Evolutionary conservation across 2,888 invertebrate species (phyloP).

Genomic region (Scaptomyza tumidula): DNA sequence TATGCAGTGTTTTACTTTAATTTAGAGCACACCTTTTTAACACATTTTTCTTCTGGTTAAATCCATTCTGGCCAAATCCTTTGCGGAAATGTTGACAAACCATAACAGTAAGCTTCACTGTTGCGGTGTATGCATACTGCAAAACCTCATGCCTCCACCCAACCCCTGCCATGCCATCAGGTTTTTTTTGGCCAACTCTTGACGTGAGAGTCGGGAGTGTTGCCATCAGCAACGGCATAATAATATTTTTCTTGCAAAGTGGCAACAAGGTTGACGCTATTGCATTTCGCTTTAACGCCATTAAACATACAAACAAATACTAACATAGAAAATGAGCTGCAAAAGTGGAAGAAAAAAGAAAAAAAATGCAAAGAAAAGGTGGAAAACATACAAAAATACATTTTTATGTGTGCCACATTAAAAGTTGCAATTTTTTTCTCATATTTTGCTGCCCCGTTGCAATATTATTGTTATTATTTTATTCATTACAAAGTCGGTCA

Average conservation of each 20-base stretch:
- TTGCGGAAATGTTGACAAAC: constrained; percentile 5
- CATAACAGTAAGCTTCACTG: constrained; percentile 7
- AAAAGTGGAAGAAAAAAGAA: constrained; percentile 2
- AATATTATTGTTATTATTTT: constrained; percentile 12
- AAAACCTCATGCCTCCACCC: too few species aligned
- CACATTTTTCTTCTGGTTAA: not conserved
- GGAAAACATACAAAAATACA: constrained; percentile 38
- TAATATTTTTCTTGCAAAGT: constrained; percentile 61
- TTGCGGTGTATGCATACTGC: constrained; percentile 1
- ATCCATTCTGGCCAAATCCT: too few species aligned
- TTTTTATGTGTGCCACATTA: constrained; percentile 36
- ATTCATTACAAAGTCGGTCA: not conserved
- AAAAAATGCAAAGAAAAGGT: constrained; percentile 1
- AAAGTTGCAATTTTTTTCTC: constrained; percentile 19
- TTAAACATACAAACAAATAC: constrained; percentile 50
- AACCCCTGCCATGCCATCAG: not conserved
- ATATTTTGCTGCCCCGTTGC: constrained; percentile 8
- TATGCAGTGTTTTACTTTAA: constrained; percentile 1
- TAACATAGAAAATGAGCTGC: not conserved
- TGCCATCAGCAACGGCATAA: constrained; percentile 47
- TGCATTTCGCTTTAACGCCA: constrained; percentile 53
- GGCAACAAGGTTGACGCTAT: constrained; percentile 62
- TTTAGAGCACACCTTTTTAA: constrained; percentile 3
- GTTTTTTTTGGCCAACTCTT: constrained; percentile 19
- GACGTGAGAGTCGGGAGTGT: constrained; percentile 33